These are phyloP conservation scores for Halisarca cf. caerulea DNA, from an alignment of 37 sponge, comb jelly and placozoan genomes.

Conservation along the genomic window DNA sequence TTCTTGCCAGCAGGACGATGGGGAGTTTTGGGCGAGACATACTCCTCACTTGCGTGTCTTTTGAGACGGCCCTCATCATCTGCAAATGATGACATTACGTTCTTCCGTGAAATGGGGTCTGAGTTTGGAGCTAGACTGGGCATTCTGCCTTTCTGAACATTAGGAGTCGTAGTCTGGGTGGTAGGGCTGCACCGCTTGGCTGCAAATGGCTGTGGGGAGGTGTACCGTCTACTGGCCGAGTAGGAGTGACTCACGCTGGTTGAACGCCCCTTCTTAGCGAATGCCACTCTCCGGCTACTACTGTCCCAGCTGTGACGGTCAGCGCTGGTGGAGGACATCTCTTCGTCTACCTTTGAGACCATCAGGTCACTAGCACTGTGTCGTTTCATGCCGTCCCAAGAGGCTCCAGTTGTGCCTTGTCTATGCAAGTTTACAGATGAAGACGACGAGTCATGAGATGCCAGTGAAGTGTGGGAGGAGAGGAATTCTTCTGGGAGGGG, in stretches of 20 bases:
- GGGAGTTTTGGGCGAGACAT: neutral
- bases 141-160: neutral
- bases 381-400: neutral
- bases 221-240: neutral
- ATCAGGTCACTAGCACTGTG: neutral
- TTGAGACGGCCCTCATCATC: neutral
- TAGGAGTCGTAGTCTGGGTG: neutral
- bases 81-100: too few species aligned
- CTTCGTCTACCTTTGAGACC: neutral
- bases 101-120: neutral
- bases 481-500: neutral
- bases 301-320: neutral
- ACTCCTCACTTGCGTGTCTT: conserved; percentile 10
- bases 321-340: neutral
- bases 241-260: neutral
- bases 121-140: conserved; percentile 5
- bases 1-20: neutral
- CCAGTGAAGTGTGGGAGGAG: neutral
- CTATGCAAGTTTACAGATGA: neutral
- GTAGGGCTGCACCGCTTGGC: neutral
- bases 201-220: neutral
- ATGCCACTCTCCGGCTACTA: neutral
- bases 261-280: neutral
- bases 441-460: neutral
- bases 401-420: neutral